phyloP scores from a whole-genome alignment of 2,888 invertebrate species.

The Tridacna crocea region DNA sequence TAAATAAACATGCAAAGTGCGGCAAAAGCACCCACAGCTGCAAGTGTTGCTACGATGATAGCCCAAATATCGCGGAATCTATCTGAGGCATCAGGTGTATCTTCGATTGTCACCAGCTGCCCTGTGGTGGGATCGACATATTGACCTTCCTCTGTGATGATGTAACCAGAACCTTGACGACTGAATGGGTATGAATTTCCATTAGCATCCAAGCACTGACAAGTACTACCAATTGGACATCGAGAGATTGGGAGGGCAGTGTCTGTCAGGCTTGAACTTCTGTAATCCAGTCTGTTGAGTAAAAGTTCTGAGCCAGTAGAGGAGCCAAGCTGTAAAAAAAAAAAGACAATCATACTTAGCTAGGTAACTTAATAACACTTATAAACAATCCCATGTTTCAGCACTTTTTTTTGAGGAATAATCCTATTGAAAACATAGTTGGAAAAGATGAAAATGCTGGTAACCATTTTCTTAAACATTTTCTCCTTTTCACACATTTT shows the following conservation, averaged over 20 bases:
- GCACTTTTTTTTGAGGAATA: no score
- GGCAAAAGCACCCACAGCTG: constrained; percentile 83
- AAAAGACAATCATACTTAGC: neutral
- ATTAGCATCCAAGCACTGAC: constrained; percentile 65
- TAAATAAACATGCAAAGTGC: constrained; percentile 83
- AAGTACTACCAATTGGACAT: constrained; percentile 73
- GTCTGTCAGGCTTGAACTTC: constrained; percentile 66
- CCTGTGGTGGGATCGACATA: constrained; percentile 74
- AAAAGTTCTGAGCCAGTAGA: constrained; percentile 65
- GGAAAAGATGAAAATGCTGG: no score
- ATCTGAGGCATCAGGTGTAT: constrained; percentile 59
- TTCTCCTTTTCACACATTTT: no score
- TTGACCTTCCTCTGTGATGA: constrained; percentile 71
- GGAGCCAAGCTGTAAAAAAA: constrained; percentile 73
- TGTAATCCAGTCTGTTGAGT: constrained; percentile 62
- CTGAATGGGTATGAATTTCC: constrained; percentile 45
- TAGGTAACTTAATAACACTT: no score
- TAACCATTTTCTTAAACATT: no score
- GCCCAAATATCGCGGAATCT: constrained; percentile 83
- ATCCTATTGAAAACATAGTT: no score
- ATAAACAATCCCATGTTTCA: no score
- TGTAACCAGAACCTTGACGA: constrained; percentile 57
- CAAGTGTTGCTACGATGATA: constrained; percentile 81
- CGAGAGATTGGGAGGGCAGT: constrained; percentile 69
- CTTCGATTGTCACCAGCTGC: constrained; percentile 65